Conservation (phyloP, 2,888 invertebrate species). For the Macrophya alboannulata region DNA sequence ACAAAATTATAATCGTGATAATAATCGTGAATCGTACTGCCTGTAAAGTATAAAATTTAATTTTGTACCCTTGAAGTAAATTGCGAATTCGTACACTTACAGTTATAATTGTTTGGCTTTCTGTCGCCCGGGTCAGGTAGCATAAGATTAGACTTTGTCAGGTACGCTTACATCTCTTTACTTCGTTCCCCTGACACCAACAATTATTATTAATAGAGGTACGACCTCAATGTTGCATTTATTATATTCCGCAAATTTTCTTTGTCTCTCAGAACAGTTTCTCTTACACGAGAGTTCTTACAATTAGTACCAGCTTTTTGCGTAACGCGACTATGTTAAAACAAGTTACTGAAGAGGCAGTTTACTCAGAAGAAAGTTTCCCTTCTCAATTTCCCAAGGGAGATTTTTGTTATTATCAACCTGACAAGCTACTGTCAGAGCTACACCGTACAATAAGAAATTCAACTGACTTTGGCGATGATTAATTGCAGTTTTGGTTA, state of each 20-base stretch:
- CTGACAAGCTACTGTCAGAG: not conserved
- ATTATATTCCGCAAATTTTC: not conserved
- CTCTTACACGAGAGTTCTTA: not conserved
- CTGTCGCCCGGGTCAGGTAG: not conserved
- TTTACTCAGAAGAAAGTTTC: slow-evolving; percentile 17
- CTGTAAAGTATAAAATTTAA: not conserved
- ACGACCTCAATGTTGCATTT: slow-evolving; percentile 33
- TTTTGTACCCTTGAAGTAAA: not conserved
- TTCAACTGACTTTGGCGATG: not conserved
- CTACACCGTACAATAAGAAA: not conserved
- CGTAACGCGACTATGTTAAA: slow-evolving; percentile 29
- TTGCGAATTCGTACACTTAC: not conserved
- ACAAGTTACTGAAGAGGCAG: not conserved
- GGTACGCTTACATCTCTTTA: not conserved
- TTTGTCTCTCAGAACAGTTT: slow-evolving; percentile 17
- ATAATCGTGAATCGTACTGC: not conserved
- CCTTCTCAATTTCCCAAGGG: slow-evolving; percentile 14
- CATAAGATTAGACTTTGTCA: not conserved
- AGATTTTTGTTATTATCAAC: slow-evolving; percentile 18
- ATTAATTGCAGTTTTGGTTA: not conserved
- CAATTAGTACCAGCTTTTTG: slow-evolving; percentile 30
- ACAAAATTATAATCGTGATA: not conserved
- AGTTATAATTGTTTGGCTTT: not conserved
- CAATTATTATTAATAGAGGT: slow-evolving; percentile 34
- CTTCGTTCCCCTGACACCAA: not conserved